Base-by-base conservation (phyloP, 2,113 vertebrate genomes). In the mouse (Mus musculus) region DNA sequence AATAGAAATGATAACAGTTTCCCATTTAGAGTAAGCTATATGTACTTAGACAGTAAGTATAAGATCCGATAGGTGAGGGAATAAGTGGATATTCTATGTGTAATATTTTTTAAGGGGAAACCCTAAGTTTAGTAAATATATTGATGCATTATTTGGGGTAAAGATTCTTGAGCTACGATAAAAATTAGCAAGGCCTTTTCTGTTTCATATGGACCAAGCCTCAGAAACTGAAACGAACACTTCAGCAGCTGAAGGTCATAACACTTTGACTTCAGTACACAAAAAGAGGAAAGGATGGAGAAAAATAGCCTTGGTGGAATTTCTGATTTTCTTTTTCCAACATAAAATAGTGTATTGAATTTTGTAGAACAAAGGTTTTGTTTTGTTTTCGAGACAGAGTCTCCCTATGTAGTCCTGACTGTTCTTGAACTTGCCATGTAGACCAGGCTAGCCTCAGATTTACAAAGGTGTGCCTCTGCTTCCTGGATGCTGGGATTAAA, bases 321-420 rank as follows among this genome's bases (percentile, higher is more conserved):
- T 85, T 93, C 39, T 93, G 49, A 77, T 91, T 95, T 93, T 61
- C 59, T 86, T 85, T 95, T 91, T 56, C 26, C 6, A 52, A 52
- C 33, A 52, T 49, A 30, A 96, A 61, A 59, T 93, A 82, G 52
- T 59, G 11, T 36, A 39, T 77, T 91, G 28, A 30, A 17, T 93
- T 86, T 77, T 86, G 24, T 52, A 87, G 89, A 87, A 80, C 42
- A 49, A 17, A 10, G 65, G 3, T 49, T 69, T 69, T 52, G 80
- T 87, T 71, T 87, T 67, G 59, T 84, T 63, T 85, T 67, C 4
- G 63, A 52, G 61, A 69, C 6, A 71, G 65, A 42, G 30, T 87
- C 30, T 52, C 61, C n/a, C 7, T 77, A 30, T 52, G 26, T 77
- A 54, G 8, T 52, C 16, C 49, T 36, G 46, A 42, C 63, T 69